A percentile compares a stretch with the other conserved stretches of the same genome.
phyloP scores from a whole-genome alignment of 2,797 vertebrate species.

The Tauraco hartlaubi region DNA sequence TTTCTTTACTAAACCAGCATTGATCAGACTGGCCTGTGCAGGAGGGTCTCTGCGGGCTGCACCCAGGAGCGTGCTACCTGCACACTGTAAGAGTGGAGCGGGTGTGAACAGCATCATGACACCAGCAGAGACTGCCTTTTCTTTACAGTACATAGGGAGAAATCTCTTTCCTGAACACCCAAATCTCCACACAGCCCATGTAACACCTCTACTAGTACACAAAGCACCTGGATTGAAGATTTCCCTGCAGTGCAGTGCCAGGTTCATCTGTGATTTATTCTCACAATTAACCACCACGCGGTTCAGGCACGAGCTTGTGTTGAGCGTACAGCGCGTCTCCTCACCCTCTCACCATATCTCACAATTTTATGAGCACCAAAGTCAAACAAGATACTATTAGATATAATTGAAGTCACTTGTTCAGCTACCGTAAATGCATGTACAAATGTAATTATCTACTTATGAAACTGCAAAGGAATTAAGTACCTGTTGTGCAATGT shows the following conservation, averaged over 20 bases:
- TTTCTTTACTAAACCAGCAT: neutral
- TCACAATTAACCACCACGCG: accelerated
- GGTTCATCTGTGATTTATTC: neutral
- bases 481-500: neutral
- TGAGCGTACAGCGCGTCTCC: accelerated
- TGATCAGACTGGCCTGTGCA: neutral
- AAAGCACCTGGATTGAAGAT: neutral
- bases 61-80: neutral
- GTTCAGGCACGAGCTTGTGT: neutral
- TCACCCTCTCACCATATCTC: neutral
- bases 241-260: accelerated
- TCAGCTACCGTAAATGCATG: neutral
- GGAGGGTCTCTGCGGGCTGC: accelerated
- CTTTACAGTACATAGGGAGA: neutral
- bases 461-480: neutral
- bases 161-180: neutral
- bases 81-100: accelerated
- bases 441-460: neutral
- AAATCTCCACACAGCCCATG: neutral
- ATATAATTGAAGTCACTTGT: neutral
- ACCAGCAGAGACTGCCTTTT: neutral
- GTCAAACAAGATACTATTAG: neutral
- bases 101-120: neutral
- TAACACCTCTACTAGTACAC: neutral
- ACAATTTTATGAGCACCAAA: neutral